Base-by-base conservation (phyloP, 2,888 invertebrate genomes). In the Junonia oenone region DNA sequence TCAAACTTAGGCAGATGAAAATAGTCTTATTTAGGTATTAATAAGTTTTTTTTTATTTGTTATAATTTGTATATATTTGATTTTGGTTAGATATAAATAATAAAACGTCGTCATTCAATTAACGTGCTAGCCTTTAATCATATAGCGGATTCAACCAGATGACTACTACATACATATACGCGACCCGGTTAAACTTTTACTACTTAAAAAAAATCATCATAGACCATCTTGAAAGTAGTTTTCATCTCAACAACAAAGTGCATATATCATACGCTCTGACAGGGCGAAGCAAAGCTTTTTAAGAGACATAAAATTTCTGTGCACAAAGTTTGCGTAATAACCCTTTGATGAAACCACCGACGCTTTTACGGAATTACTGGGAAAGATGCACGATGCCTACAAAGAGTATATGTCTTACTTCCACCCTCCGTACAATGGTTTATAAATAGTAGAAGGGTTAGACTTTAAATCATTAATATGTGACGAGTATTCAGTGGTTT, bases 311-410 rank as follows among this genome's bases (percentile, higher is more conserved):
- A 58, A 51, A 38, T 53, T 53, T 53, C 53, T 43, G 40, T 58
- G 57, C 56, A 55, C 59, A 47, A 54, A 61, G 48, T 63, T 59
- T 59, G 61, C 57, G 51, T 63, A 57, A 61, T 63, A 52, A 55
- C 51, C 53, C 58, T 63, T 59, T 53, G 37, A 43, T 26, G 53
- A 40, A 47, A 48, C 51, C 45, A 55, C 11, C 56, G 51, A 61
- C 56, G 57, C 62, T 52, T 59, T 56, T 58, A 62, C 64, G 62
- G 60, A 56, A 64, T 61, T 57, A 62, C 63, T 55, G 49, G 53
- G 58, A 62, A 60, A 40, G 49, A 57, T 55, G 51, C 60, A 54
- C 31, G 29, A 26, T 26, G 43, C 13, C 26, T 43, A 26, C 43
- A 50, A 40, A 35, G 45, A 50, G 45, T 38, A 47, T 27, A 58